Percentiles rank a stretch among this genome's conserved stretches.
phyloP scores from a whole-genome alignment of 2,888 invertebrate genomes.

The Entomobrya proxima region DNA sequence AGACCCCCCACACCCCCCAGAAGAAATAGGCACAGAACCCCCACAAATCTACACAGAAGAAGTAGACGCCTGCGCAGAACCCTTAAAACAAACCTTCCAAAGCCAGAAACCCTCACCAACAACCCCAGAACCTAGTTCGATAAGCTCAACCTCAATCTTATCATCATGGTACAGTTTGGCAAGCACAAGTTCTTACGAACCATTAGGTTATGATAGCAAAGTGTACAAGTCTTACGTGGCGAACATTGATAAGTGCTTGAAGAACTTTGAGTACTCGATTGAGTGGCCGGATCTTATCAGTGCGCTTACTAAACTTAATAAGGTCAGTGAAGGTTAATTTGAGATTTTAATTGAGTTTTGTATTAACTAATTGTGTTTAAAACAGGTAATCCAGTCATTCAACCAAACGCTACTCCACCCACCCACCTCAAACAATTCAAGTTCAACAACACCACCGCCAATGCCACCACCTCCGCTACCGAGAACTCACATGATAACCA shows the following conservation, averaged over 20 bases:
- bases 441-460: no score
- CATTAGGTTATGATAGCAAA: not conserved
- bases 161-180: not conserved
- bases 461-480: constrained; percentile 80
- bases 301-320: constrained; percentile 91
- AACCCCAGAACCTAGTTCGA: constrained; percentile 33
- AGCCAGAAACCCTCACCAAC: constrained; percentile 4
- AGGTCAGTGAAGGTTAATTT: constrained; percentile 80
- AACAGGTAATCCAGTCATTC: constrained; percentile 70
- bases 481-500: constrained; percentile 90
- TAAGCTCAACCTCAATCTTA: not conserved
- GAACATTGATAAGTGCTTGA: constrained; percentile 90
- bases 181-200: not conserved
- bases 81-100: not conserved
- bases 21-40: not conserved
- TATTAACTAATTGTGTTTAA: not conserved
- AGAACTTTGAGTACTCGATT: constrained; percentile 93
- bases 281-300: constrained; percentile 97
- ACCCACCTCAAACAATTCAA: not conserved
- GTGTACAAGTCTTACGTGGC: constrained; percentile 81
- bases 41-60: not conserved
- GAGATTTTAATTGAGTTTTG: not conserved
- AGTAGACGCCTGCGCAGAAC: not conserved
- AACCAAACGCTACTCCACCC: constrained; percentile 76
- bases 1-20: not conserved